Base-by-base conservation (phyloP, 1,140 invertebrate genomes). In the Prorops nasuta region DNA sequence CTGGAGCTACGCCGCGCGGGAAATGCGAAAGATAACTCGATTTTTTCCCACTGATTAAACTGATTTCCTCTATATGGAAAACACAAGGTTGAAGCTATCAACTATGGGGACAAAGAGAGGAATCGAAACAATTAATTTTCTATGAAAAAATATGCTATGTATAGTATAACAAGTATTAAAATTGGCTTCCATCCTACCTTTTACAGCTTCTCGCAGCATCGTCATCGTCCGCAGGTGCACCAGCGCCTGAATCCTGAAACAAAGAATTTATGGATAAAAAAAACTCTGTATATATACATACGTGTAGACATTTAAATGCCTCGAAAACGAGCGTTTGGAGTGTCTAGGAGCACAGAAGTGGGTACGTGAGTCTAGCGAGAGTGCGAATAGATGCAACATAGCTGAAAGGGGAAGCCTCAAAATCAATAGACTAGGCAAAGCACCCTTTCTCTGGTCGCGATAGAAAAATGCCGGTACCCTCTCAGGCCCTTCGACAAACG, bases 221-320 rank as follows among this genome's bases (percentile, higher is more conserved):
- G 3, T 79, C 77, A 43, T 80, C 78, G 43, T 79, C 77, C 28
- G 66, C 64, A n/a, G 72, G 69, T 54, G 66, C 76, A 46, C 72
- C 77, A 39, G 76, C 72, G 16, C 77, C 76, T 12, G 77, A 79
- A 63, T 80, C 78, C 78, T 79, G 55, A 22, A 76, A 76, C 31
- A 51, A 66, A 55, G 47, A 61, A 58, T 54, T 18, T 4, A 31
- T 46, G 1, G 1, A 14, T 50, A 22, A 20, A 15, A 15, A n/a
- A 15, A 12, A 4, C 4, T n/a, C n/a, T n/a, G n/a, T n/a, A n/a
- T n/a, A n/a, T n/a, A n/a, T n/a, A n/a, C n/a, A n/a, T n/a, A n/a
- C n/a, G n/a, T n/a, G n/a, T n/a, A n/a, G n/a, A n/a, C n/a, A n/a
- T n/a, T n/a, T n/a, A n/a, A n/a, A n/a, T n/a, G n/a, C n/a, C n/a